Percentiles rank a stretch among this genome's conserved stretches.
Evolutionary conservation across 1,140 invertebrate species (phyloP).

Genomic region (Zaprionus davidi): DNA sequence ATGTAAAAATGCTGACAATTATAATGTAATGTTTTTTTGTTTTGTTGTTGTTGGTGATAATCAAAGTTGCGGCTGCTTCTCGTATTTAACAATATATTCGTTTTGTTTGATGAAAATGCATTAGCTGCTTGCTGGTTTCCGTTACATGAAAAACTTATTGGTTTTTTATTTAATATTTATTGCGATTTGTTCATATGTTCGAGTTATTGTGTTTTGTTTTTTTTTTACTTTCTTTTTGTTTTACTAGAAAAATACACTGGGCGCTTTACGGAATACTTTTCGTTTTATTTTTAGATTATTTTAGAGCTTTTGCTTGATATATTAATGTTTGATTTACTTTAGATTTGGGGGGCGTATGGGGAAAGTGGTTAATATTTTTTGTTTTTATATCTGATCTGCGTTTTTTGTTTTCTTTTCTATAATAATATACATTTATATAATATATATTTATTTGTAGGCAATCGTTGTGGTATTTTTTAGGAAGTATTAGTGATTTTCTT

Average conservation of each 20-base stretch:
- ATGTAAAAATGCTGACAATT: conserved; percentile 73
- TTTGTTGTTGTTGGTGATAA: conserved; percentile 34
- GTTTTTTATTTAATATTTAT: conserved; percentile 47
- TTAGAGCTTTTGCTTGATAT: conserved; percentile 67
- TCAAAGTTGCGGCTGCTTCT: conserved; percentile 42
- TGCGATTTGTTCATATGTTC: conserved; percentile 56
- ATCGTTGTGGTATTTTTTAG: conserved; percentile 77
- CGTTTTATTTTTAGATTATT: conserved; percentile 55
- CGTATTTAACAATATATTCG: conserved; percentile 49
- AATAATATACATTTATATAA: conserved; percentile 53
- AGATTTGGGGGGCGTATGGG: conserved; percentile 28
- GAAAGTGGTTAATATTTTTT: conserved; percentile 70
- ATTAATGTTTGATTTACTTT: conserved; percentile 62
- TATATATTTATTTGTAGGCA: conserved; percentile 74
- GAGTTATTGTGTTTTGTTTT: conserved; percentile 54
- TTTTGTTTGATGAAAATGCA: conserved; percentile 73
- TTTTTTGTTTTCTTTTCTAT: conserved; percentile 48
- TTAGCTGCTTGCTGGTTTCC: conserved; percentile 62
- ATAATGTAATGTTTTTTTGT: conserved; percentile 67
- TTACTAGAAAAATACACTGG: conserved; percentile 82
- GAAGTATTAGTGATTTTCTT: conserved; percentile 79
- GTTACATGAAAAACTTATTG: conserved; percentile 44
- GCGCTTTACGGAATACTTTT: conserved; percentile 59
- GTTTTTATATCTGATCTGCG: conserved; percentile 21
- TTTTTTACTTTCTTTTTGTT: conserved; percentile 62